Conservation (phyloP, 2,797 vertebrate genomes). For the Pipistrellus kuhlii region DNA sequence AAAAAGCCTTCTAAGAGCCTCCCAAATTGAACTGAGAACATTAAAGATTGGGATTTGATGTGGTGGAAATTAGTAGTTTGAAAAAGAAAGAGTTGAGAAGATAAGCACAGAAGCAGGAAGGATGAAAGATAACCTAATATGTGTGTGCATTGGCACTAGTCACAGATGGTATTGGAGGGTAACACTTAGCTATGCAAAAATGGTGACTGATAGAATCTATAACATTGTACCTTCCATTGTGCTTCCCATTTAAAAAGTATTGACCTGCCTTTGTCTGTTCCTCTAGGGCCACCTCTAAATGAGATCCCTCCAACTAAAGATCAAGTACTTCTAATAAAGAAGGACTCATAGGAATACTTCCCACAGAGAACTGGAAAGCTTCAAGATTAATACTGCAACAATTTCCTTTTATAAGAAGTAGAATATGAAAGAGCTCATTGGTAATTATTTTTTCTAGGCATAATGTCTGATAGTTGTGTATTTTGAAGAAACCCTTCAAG, state of each 20-base stretch:
- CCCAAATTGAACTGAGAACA: not conserved
- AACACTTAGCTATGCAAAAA: not conserved
- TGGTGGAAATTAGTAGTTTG: not conserved
- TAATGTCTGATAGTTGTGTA: not conserved
- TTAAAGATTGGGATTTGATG: not conserved
- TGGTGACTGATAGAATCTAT: not conserved
- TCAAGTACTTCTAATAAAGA: constrained; percentile 72
- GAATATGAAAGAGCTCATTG: not conserved
- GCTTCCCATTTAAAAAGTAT: not conserved
- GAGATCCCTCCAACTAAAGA: constrained; percentile 38
- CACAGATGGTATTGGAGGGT: not conserved
- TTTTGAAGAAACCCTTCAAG: not conserved
- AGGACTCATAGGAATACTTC: constrained; percentile 61
- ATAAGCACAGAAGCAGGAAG: not conserved
- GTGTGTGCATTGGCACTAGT: not conserved
- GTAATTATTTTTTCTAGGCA: not conserved
- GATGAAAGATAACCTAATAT: fast-evolving
- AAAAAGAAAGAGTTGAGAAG: not conserved
- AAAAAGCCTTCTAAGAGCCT: not conserved
- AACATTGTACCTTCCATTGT: not conserved
- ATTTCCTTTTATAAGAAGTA: constrained; percentile 71
- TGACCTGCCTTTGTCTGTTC: not conserved
- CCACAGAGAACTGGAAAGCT: constrained; percentile 48
- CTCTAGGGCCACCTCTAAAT: not conserved
- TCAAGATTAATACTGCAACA: constrained; percentile 54